A percentile compares a stretch with the other conserved stretches of the same genome.
Conservation (phyloP, 2,888 invertebrate species). For the Drosophila cognata region DNA sequence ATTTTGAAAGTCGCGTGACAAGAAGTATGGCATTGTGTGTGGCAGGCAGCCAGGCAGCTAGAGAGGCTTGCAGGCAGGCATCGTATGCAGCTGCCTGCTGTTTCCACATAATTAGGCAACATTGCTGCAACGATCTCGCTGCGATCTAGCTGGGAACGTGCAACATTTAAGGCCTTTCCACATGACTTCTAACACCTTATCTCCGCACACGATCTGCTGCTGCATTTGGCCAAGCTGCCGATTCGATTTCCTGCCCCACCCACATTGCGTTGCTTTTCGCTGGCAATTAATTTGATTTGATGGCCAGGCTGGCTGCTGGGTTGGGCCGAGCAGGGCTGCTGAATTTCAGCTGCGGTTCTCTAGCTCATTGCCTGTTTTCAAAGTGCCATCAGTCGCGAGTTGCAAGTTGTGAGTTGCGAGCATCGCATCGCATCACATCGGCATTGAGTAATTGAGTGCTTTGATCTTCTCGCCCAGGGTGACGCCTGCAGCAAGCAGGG, state of each 20-base stretch:
- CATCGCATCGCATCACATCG: constrained; percentile 33
- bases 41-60: constrained; percentile 25
- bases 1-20: constrained; percentile 76
- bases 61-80: neutral
- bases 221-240: constrained; percentile 53
- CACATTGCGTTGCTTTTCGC: constrained; percentile 44
- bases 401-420: constrained; percentile 21
- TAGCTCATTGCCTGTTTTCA: constrained; percentile 78
- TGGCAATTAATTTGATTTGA: constrained; percentile 74
- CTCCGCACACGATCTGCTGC: constrained; percentile 43
- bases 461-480: constrained; percentile 67
- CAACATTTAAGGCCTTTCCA: constrained; percentile 55
- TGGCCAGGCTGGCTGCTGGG: constrained; percentile 23
- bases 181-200: constrained; percentile 69
- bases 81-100: constrained; percentile 15
- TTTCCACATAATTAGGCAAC: constrained; percentile 59
- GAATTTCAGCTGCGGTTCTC: constrained; percentile 58
- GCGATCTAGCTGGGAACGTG: constrained; percentile 42
- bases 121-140: constrained; percentile 24
- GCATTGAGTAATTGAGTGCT: constrained; percentile 78
- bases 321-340: constrained; percentile 1
- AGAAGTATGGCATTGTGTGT: constrained; percentile 57
- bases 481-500: constrained; percentile 45
- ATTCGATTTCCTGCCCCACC: constrained; percentile 74
- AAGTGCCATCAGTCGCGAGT: constrained; percentile 51